phyloP scores from a whole-genome alignment of 2,797 vertebrate genomes.

The Esox lucius region DNA sequence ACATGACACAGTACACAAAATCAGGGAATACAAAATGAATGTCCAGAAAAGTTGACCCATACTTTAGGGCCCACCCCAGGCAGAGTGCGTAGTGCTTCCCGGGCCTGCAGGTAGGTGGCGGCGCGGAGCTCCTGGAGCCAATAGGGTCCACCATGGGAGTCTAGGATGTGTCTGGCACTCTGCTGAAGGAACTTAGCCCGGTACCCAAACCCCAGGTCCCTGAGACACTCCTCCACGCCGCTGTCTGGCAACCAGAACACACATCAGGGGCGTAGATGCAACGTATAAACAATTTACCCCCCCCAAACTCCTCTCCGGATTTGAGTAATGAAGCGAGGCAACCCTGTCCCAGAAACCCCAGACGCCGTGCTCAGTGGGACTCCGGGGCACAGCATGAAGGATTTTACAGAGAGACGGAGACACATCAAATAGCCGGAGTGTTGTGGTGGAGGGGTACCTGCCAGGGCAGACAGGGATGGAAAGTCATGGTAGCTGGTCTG shows the following conservation, averaged over 20 bases:
- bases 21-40: background rate
- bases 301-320: background rate
- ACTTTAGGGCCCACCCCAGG: slow-evolving; percentile 93
- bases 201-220: slow-evolving; percentile 91
- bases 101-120: slow-evolving; percentile 79
- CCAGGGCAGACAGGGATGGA: slow-evolving; percentile 78
- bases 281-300: background rate
- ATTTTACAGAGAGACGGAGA: background rate
- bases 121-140: slow-evolving; percentile 82
- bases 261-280: background rate
- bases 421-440: background rate
- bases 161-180: slow-evolving; percentile 79
- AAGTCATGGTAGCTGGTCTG: slow-evolving; percentile 82
- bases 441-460: slow-evolving; percentile 64
- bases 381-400: background rate
- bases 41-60: background rate
- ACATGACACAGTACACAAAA: too few species aligned
- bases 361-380: background rate
- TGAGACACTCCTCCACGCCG: slow-evolving; percentile 78
- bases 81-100: slow-evolving; percentile 79
- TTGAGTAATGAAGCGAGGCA: background rate
- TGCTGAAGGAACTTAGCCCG: slow-evolving; percentile 86
- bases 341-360: background rate
- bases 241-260: slow-evolving; percentile 65
- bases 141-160: slow-evolving; percentile 61